Evolutionary conservation across 2,888 invertebrate species (phyloP).

Genomic region (Hydraecia micacea): DNA sequence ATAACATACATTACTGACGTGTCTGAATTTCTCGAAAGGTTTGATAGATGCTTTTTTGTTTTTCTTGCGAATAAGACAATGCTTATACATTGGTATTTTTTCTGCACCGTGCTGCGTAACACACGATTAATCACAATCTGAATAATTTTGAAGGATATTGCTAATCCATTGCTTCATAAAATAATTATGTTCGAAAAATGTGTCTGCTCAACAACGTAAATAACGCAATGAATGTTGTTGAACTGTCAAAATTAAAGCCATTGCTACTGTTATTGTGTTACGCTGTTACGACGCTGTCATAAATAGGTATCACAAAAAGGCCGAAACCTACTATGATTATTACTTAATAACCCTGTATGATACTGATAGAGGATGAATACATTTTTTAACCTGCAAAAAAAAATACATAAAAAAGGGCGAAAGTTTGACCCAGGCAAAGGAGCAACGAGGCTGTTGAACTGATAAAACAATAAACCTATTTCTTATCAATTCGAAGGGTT

Average conservation of each 20-base stretch:
- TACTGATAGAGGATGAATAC: no score
- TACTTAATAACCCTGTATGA: no score
- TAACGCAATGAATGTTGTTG: no score
- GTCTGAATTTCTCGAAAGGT: constrained; percentile 12
- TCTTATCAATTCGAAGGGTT: neutral
- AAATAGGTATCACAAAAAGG: neutral
- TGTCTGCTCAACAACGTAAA: no score
- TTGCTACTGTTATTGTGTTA: no score
- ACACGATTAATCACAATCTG: no score
- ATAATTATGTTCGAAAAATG: no score
- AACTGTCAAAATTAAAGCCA: no score
- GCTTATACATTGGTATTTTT: neutral
- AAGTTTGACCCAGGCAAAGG: neutral
- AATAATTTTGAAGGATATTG: no score
- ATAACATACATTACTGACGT: constrained; percentile 35
- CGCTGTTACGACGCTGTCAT: neutral
- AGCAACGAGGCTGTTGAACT: neutral
- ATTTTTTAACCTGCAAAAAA: neutral
- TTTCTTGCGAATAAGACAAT: neutral
- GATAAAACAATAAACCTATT: neutral
- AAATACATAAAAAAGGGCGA: neutral
- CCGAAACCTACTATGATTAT: neutral
- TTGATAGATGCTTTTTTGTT: constrained; percentile 9
- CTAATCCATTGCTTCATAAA: no score
- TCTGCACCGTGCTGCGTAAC: neutral